Evolutionary conservation across 2,888 invertebrate genomes (phyloP).

Genomic region (Cheilosia variabilis): DNA sequence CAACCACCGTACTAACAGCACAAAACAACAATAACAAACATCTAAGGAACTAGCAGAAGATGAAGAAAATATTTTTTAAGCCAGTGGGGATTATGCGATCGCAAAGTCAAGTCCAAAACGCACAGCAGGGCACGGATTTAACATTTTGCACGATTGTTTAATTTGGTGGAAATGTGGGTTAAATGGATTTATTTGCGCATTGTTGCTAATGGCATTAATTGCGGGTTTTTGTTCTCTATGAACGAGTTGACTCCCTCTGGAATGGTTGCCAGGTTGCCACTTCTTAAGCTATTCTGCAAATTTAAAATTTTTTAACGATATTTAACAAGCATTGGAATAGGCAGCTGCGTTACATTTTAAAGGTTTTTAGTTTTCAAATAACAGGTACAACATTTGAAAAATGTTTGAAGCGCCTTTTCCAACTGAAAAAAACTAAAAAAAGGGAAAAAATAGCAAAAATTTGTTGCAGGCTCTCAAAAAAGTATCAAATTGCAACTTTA

Average conservation of each 20-base stretch:
- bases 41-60: neutral
- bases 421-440: too few relatives aligned
- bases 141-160: slow-evolving; percentile 57
- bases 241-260: neutral
- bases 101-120: neutral
- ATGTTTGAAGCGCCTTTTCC: too few relatives aligned
- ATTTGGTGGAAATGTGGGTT: slow-evolving; percentile 53
- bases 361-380: too few relatives aligned
- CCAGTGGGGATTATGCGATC: slow-evolving; percentile 14
- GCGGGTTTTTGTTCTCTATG: neutral
- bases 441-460: too few relatives aligned
- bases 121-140: neutral
- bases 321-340: too few relatives aligned
- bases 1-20: neutral
- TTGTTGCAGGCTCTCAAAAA: too few relatives aligned
- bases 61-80: slow-evolving; percentile 30
- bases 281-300: too few relatives aligned
- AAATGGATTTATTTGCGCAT: slow-evolving; percentile 30
- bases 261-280: too few relatives aligned
- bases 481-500: too few relatives aligned
- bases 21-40: slow-evolving; percentile 6
- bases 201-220: neutral
- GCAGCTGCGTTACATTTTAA: too few relatives aligned
- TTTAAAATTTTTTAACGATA: too few relatives aligned
- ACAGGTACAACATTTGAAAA: too few relatives aligned